Evolutionary conservation across 2,888 invertebrate genomes (phyloP).

Genomic region (Parelbella ahira): DNA sequence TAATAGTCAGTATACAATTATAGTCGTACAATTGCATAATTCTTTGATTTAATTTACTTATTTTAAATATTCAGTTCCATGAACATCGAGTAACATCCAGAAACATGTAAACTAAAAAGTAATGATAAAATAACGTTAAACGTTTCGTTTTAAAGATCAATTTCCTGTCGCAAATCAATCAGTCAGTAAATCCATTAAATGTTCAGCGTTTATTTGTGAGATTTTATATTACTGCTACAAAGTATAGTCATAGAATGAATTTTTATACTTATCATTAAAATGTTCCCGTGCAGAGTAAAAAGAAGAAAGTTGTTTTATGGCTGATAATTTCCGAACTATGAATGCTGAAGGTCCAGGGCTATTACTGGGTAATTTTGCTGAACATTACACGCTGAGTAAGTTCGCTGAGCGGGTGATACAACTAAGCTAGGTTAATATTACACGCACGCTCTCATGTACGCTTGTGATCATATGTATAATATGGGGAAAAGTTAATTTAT

Average conservation of each 20-base stretch:
- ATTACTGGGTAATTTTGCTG: conserved; percentile 71
- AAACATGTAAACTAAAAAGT: too few relatives aligned
- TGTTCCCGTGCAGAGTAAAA: conserved; percentile 65
- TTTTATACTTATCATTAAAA: conserved; percentile 53
- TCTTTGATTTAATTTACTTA: too few relatives aligned
- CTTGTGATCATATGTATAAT: conserved; percentile 52
- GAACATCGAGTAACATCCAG: too few relatives aligned
- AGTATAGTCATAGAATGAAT: conserved; percentile 35
- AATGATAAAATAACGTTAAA: too few relatives aligned
- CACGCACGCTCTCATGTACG: conserved; percentile 61
- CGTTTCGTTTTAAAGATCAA: too few relatives aligned
- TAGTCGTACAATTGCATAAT: too few relatives aligned
- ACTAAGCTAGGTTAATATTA: conserved; percentile 57
- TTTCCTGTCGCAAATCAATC: background rate
- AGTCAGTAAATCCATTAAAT: background rate
- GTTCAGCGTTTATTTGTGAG: background rate
- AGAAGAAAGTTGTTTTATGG: conserved; percentile 63
- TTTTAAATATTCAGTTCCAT: too few relatives aligned
- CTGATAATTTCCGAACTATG: conserved; percentile 77
- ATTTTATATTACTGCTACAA: conserved; percentile 8
- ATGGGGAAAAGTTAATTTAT: conserved; percentile 26
- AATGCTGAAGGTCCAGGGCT: conserved; percentile 66
- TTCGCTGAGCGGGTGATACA: conserved; percentile 53
- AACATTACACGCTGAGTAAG: conserved; percentile 59
- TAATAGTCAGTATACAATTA: too few relatives aligned